These are phyloP conservation scores for Hypomecis punctinalis DNA, from an alignment of 2,888 invertebrate species.

Conservation along the genomic window DNA sequence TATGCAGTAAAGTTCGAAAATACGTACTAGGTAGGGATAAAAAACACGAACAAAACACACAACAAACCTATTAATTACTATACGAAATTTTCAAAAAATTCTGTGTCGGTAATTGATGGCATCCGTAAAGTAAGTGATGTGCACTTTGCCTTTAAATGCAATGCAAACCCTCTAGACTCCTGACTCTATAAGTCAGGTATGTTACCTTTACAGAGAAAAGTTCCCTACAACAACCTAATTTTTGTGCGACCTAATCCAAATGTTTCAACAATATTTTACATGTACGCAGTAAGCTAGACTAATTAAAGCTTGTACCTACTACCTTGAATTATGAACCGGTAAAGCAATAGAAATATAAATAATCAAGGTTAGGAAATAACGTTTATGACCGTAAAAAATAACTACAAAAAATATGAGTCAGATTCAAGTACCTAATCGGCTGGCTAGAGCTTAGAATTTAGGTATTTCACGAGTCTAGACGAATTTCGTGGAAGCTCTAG, in stretches of 20 bases:
- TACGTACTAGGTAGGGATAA: no score
- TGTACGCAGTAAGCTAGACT: constrained; percentile 5
- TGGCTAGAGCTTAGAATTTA: not conserved
- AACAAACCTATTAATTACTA: no score
- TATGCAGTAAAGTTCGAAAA: no score
- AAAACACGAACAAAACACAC: no score
- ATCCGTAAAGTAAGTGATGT: no score
- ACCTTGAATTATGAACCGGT: constrained; percentile 20
- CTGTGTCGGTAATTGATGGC: no score
- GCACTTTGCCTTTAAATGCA: no score
- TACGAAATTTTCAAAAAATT: no score
- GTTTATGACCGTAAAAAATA: constrained; percentile 23
- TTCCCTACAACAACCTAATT: no score
- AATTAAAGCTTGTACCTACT: constrained; percentile 8
- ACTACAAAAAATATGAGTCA: constrained; percentile 15
- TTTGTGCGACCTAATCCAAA: not conserved
- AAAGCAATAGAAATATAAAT: constrained; percentile 8
- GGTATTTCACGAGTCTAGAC: constrained; percentile 24
- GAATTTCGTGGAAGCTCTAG: constrained; percentile 18
- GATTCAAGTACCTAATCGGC: constrained; percentile 5
- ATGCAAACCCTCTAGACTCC: no score
- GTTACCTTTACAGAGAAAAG: no score
- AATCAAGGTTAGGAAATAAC: constrained; percentile 21
- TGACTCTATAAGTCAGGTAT: no score
- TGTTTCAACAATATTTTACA: constrained; percentile 1